phyloP scores from a whole-genome alignment of 2,113 vertebrate genomes.

The Oryzias woworae region DNA sequence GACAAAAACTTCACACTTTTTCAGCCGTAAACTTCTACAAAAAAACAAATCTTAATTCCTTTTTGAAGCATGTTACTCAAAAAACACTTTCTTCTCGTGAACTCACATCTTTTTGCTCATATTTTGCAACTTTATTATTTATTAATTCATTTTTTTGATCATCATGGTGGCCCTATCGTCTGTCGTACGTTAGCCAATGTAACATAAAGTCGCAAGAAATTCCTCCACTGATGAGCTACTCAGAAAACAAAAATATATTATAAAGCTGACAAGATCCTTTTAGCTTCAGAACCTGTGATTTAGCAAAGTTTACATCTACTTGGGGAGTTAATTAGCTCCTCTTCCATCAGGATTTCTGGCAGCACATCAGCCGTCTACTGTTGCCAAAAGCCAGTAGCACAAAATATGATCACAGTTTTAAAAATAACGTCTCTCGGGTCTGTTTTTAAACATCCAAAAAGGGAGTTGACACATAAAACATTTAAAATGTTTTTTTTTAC shows the following conservation, averaged over 20 bases:
- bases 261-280: neutral
- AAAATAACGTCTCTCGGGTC: constrained; percentile 1
- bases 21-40: no score
- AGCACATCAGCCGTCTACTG: constrained; percentile 4
- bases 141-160: no score
- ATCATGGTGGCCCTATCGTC: no score
- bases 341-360: constrained; percentile 25
- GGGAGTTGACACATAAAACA: constrained; percentile 21
- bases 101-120: no score
- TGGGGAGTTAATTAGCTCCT: constrained; percentile 29
- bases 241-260: neutral
- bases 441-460: constrained; percentile 5
- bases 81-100: no score
- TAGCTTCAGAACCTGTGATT: constrained; percentile 3
- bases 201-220: neutral
- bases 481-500: constrained; percentile 31
- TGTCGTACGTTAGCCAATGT: no score
- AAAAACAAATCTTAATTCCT: no score
- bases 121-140: no score
- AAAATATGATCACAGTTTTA: constrained; percentile 12
- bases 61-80: no score
- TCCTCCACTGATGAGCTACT: neutral
- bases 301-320: constrained; percentile 22
- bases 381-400: constrained; percentile 15
- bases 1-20: no score